Evolutionary conservation across 1,140 invertebrate species (phyloP).

Genomic region (Solenopsis fugax): DNA sequence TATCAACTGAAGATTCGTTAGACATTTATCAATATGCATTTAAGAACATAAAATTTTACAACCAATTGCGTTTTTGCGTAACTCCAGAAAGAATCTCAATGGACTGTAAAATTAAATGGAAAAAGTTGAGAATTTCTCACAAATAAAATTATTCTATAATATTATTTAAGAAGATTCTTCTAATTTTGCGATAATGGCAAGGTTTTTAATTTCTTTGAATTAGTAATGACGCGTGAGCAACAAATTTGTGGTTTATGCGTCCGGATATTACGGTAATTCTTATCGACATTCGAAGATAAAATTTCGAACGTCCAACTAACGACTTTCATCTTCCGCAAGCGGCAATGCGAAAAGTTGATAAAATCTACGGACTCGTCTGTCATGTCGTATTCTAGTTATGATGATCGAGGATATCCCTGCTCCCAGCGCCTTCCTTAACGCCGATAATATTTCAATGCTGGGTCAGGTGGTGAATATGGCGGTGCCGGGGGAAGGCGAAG

Average conservation of each 20-base stretch:
- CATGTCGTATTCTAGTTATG: constrained; percentile 54
- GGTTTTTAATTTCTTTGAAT: neutral
- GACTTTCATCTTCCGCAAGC: constrained; percentile 30
- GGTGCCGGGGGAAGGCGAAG: neutral
- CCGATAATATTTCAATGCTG: constrained; percentile 60
- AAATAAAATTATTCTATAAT: neutral
- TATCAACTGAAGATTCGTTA: neutral
- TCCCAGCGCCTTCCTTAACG: constrained; percentile 49
- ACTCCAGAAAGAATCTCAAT: neutral
- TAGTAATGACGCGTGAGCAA: neutral
- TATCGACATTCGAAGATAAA: neutral
- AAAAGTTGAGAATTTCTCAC: neutral
- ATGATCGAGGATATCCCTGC: constrained; percentile 53
- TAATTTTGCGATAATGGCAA: neutral
- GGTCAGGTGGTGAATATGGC: constrained; percentile 23
- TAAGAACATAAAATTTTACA: neutral
- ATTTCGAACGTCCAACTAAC: constrained; percentile 27
- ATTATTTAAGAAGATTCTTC: neutral
- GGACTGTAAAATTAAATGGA: neutral
- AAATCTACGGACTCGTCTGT: constrained; percentile 46
- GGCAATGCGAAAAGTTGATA: constrained; percentile 50
- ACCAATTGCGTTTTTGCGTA: constrained; percentile 19
- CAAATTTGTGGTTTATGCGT: neutral
- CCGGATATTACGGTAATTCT: neutral
- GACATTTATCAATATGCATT: neutral